Evolutionary conservation across 1,140 invertebrate genomes (phyloP).

Genomic region (Macrotrachela quadricornifera): DNA sequence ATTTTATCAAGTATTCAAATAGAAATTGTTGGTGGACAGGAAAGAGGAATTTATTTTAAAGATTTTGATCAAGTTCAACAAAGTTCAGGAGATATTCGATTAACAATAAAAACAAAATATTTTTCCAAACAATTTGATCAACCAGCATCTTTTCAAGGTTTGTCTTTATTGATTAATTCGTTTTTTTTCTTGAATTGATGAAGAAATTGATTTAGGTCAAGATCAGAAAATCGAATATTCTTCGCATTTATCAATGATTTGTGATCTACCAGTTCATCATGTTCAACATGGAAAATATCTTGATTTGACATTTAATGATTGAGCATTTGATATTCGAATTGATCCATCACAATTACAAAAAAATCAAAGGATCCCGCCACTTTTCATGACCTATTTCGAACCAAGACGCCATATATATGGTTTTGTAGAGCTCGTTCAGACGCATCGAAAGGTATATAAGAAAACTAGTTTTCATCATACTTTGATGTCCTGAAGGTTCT

Average conservation of each 20-base stretch:
- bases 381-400: too few relatives aligned
- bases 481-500: too few relatives aligned
- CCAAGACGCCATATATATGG: too few relatives aligned
- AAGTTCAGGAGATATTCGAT: conserved; percentile 1
- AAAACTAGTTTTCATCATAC: too few relatives aligned
- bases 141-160: conserved; percentile 7
- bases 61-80: not conserved
- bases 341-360: not conserved
- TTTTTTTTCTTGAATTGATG: too few relatives aligned
- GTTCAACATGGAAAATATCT: not conserved
- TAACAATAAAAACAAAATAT: too few relatives aligned
- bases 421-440: too few relatives aligned
- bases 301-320: not conserved
- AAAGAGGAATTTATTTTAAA: conserved; percentile 8
- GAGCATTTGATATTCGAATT: conserved; percentile 4
- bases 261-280: not conserved
- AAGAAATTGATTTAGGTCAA: not conserved
- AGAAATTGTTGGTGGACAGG: conserved; percentile 32
- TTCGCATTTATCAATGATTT: not conserved
- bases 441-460: too few relatives aligned
- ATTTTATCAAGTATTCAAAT: conserved; percentile 64
- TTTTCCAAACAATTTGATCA: not conserved
- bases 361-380: too few relatives aligned
- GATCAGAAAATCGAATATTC: not conserved
- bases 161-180: not conserved